phyloP scores from a whole-genome alignment of 2,113 vertebrate genomes.

The Manacus vitellinus region DNA sequence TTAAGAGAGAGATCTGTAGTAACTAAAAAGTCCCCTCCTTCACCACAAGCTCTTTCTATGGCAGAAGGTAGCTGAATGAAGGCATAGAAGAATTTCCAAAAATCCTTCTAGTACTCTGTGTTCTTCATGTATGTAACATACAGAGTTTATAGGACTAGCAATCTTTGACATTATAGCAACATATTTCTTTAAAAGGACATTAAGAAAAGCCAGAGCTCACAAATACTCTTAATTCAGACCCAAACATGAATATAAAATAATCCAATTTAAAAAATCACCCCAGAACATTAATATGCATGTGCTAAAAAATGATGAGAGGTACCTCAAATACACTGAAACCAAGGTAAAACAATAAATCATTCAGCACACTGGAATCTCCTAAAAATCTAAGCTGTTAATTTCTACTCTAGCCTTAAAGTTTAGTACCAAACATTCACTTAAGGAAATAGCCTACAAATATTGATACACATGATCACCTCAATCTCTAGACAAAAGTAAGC shows the following conservation, averaged over 20 bases:
- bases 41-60: neutral
- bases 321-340: neutral
- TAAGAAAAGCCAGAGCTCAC: neutral
- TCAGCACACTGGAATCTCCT: neutral
- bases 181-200: neutral
- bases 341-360: neutral
- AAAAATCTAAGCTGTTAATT: neutral
- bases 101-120: neutral
- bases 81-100: neutral
- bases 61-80: neutral
- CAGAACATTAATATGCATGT: neutral
- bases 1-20: neutral
- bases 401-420: neutral
- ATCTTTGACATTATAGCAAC: neutral
- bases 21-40: neutral
- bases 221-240: neutral
- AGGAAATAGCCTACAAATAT: neutral
- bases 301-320: neutral
- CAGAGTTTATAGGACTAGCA: neutral
- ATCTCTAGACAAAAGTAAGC: neutral
- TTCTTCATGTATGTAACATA: neutral
- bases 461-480: neutral
- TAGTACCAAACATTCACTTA: neutral
- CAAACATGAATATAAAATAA: neutral
- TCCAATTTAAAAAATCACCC: neutral